Evolutionary conservation across 2,797 vertebrate genomes (phyloP).

Genomic region (Paratrypauchen microcephalus): DNA sequence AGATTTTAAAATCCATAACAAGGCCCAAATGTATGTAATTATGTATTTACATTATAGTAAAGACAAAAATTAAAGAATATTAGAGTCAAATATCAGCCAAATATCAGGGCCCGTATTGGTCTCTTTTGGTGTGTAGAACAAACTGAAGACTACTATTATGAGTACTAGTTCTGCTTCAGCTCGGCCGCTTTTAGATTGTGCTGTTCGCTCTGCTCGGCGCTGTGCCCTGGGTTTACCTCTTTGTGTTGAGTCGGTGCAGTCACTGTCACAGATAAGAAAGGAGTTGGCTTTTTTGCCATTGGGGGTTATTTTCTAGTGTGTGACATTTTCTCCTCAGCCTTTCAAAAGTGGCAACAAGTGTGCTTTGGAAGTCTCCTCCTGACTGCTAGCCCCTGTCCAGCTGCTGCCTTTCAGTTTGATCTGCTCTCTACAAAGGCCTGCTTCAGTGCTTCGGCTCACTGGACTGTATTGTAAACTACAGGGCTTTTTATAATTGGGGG

Average conservation of each 20-base stretch:
- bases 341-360: constrained; percentile 32
- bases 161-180: background rate
- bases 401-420: constrained; percentile 21
- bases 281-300: constrained; percentile 27
- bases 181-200: constrained; percentile 35
- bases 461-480: constrained; percentile 21
- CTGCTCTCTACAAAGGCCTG: constrained; percentile 25
- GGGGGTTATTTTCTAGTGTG: constrained; percentile 34
- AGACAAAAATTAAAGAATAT: too few species aligned
- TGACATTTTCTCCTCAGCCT: constrained; percentile 36
- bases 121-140: background rate
- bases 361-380: constrained; percentile 33
- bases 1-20: too few species aligned
- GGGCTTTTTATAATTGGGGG: constrained; percentile 21
- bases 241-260: constrained; percentile 40
- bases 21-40: too few species aligned
- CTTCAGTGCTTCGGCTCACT: constrained; percentile 17
- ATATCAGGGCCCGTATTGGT: too few species aligned
- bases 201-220: constrained; percentile 60
- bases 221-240: constrained; percentile 44
- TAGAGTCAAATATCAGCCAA: too few species aligned
- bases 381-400: constrained; percentile 19
- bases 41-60: too few species aligned
- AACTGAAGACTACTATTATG: constrained; percentile 4
- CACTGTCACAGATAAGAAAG: constrained; percentile 45